Evolutionary conservation across 23 tunicate genomes (phyloP).

Genomic region (Styela clava): DNA sequence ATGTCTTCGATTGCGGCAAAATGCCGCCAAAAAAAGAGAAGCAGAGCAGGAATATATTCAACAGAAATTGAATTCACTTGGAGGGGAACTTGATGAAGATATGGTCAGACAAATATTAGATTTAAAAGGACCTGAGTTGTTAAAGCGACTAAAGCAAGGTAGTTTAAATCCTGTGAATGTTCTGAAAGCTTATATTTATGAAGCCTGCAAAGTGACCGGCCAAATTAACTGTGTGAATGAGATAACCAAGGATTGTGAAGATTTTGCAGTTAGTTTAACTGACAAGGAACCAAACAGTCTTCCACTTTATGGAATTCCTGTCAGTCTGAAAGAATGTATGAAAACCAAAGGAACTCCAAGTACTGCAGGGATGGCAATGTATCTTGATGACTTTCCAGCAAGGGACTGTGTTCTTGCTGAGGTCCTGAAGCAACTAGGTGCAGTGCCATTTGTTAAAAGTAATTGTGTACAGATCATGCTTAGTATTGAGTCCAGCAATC

Average conservation of each 20-base stretch:
- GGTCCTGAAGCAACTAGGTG: slow-evolving; percentile 70
- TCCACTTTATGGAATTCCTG: slow-evolving; percentile 64
- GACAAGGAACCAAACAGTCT: not conserved
- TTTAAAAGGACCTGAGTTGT: not conserved
- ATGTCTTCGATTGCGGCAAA: not conserved
- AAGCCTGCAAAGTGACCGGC: slow-evolving; percentile 10
- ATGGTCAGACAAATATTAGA: not conserved
- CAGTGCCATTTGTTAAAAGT: slow-evolving; percentile 85
- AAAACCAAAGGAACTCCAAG: slow-evolving; percentile 49
- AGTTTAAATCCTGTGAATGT: not conserved
- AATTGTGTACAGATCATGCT: slow-evolving; percentile 55
- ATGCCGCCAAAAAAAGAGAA: not conserved
- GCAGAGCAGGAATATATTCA: not conserved
- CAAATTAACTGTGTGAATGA: slow-evolving; percentile 1
- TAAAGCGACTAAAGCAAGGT: not conserved
- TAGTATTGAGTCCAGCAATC: slow-evolving; percentile 79
- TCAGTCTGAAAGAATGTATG: slow-evolving; percentile 64
- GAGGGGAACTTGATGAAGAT: not conserved
- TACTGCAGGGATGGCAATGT: slow-evolving; percentile 33
- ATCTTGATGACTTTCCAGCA: slow-evolving; percentile 12
- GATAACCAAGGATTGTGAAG: not conserved
- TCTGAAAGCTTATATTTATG: not conserved
- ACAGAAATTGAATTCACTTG: not conserved
- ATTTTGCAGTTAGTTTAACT: not conserved
- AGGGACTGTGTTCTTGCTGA: slow-evolving; percentile 62